Conservation (phyloP, 64 coral and sea anemone species). For the Pocillopora verrucosa region DNA sequence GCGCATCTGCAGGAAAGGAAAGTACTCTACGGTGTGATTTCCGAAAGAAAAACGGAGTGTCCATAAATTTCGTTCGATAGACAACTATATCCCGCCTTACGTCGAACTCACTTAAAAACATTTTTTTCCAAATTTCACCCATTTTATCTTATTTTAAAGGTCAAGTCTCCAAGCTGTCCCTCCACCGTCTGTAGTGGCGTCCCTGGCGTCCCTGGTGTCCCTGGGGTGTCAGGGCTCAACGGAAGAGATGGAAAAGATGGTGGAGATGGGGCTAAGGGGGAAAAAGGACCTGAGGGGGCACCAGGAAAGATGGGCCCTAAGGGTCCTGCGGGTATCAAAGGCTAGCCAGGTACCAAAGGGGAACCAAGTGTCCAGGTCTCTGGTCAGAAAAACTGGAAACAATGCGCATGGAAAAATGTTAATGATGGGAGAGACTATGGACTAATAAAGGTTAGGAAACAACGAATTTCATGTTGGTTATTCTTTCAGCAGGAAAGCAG, state of each 20-base stretch:
- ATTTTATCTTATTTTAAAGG: neutral
- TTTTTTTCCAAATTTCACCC: neutral
- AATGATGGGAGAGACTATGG: conserved; percentile 18
- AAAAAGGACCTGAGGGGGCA: neutral
- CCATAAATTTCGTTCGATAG: too few relatives aligned
- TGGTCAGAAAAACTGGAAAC: conserved; percentile 18
- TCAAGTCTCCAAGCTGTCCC: neutral
- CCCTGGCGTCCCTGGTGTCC: neutral
- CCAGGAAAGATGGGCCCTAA: neutral
- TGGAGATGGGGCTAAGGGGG: conserved; percentile 7
- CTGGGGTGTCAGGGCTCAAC: neutral
- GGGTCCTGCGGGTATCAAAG: neutral
- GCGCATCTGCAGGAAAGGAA: too few relatives aligned
- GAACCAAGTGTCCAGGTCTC: neutral
- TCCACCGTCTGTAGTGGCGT: neutral
- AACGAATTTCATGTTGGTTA: too few relatives aligned
- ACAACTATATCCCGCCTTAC: too few relatives aligned
- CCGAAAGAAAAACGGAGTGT: too few relatives aligned
- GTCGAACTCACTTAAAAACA: too few relatives aligned
- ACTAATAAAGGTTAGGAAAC: conserved; percentile 12
- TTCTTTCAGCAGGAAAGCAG: too few relatives aligned
- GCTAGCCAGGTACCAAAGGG: neutral
- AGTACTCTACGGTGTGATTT: too few relatives aligned
- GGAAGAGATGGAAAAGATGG: conserved; percentile 12
- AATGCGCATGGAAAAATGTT: conserved; percentile 24